Base-by-base conservation (phyloP, 1,140 invertebrate species). In the Drosophila tristis region DNA sequence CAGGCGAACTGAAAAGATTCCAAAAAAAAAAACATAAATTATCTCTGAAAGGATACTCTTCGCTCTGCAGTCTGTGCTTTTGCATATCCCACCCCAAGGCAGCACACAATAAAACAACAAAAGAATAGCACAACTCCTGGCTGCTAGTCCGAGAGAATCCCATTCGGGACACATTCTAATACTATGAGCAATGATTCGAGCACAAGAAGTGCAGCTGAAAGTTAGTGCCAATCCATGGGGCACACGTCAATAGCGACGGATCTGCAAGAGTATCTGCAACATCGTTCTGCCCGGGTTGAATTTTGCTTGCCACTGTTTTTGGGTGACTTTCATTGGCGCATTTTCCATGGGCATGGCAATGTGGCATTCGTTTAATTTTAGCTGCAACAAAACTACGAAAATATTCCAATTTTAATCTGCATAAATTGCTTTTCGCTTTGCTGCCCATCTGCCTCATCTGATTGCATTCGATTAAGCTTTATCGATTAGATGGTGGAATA, bases 341-440 rank as follows among this genome's bases (percentile, higher is more conserved):
- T 73, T 59, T 62, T 62, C 75, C 58, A 66, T 78, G 68, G 62
- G 75, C 65, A 70, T 77, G 58, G 45, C 64, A 70, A 78, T 78
- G 74, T 47, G 74, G 54, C 62, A 67, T 68, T 74, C 65, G 76
- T 76, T 80, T 80, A 72, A 80, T 80, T 80, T 74, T 63, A 76
- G 59, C 50, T 70, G 64, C 66, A 70, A 57, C 42, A 44, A 48
- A 29, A 9, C 31, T 31, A 3, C 26, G 43, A n/a, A 44, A 43
- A 49, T 51, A 58, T 70, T 50, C 44, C 49, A 48, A 50, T 70
- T 44, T 23, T 15, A 6, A 26, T 50, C 5, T 20, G 20, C 20
- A 20, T 7, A 50, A 70, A 68, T 70, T 70, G 2, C 57, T 39
- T 50, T 70, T 23, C 25, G 5, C 8, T 25, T 20, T 49, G 26